These are phyloP conservation scores for Astyanax mexicanus DNA, from an alignment of 2,797 vertebrate genomes.

Conservation along the genomic window DNA sequence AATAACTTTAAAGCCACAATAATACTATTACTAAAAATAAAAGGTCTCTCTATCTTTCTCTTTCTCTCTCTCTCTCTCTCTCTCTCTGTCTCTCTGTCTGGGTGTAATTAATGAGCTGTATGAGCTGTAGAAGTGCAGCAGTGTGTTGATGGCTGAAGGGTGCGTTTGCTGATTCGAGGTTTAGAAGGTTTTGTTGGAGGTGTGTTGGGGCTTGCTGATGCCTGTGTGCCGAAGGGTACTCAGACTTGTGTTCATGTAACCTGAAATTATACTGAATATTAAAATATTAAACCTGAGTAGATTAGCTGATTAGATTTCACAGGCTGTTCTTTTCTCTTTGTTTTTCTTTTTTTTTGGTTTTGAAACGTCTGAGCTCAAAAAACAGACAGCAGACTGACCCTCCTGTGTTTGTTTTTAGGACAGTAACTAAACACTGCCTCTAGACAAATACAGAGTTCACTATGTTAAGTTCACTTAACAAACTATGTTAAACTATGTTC, in stretches of 20 bases:
- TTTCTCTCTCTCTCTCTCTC: not conserved
- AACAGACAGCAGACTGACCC: not conserved
- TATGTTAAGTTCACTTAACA: not conserved
- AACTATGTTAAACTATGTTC: not conserved
- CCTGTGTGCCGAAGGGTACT: not conserved
- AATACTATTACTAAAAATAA: no score
- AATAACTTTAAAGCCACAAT: no score
- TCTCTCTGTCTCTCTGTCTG: slow-evolving; percentile 1
- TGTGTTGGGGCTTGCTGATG: not conserved
- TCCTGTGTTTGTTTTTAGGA: slow-evolving; percentile 8
- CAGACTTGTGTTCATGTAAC: not conserved
- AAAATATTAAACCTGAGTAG: no score
- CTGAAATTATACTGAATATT: slow-evolving; percentile 1
- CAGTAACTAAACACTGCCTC: slow-evolving; percentile 2
- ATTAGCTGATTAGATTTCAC: slow-evolving; percentile 30
- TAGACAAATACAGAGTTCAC: slow-evolving; percentile 8
- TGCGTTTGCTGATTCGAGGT: not conserved
- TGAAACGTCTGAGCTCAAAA: not conserved
- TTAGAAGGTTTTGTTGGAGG: not conserved
- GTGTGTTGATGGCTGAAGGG: not conserved
- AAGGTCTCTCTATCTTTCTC: not conserved
- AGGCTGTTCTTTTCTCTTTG: slow-evolving; percentile 15
- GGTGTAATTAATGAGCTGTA: slow-evolving; percentile 32
- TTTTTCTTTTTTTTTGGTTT: not conserved
- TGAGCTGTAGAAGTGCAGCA: not conserved